Evolutionary conservation across 2,888 invertebrate species (phyloP), one percentile per base, ranked within the genome.

Genomic region (Agrotis segetum): DNA sequence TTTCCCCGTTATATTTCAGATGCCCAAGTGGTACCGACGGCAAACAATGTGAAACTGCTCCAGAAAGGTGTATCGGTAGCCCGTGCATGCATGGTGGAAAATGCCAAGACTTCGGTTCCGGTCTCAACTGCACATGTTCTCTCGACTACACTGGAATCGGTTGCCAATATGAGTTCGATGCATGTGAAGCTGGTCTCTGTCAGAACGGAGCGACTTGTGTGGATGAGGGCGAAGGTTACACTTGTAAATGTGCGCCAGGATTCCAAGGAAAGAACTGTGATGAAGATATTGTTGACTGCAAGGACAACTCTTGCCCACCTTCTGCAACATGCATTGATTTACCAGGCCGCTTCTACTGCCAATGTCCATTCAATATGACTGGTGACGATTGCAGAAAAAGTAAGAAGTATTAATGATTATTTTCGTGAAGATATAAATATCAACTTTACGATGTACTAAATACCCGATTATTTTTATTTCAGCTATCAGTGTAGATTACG

Each of bases 401-500:
- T 99, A 97, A 96, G 97, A 65, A 19, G 53, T 29, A 47, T 21
- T 34, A 24, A 1, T 17, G 2, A n/a, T 16, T 0, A 24, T 50
- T 63, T 63, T n/a, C 6, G 11, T 55, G 13, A 46, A 1, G 7
- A 16, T n/a, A 52, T 11, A 17, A 50, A 50, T 56, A 46, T 29
- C 9, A 13, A 34, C 52, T 47, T 69, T 58, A 53, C 29, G 52
- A 61, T 21, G 17, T 65, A 65, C 17, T 72, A 44, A 77, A 64
- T 68, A 68, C 56, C 17, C 21, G 47, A 47, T 68, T 44, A 46
- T 49, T 72, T 83, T 79, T 82, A 76, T 97, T 97, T 55, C 95
- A 99, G 99, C 98, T n/a, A 98, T 99, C 85, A 99, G 99, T 94
- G 98, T 99, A n/a, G 99, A 99, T 93, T 99, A 99, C 92, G 99